phyloP scores from a whole-genome alignment of 2,888 invertebrate genomes.

The Germaria angustata region DNA sequence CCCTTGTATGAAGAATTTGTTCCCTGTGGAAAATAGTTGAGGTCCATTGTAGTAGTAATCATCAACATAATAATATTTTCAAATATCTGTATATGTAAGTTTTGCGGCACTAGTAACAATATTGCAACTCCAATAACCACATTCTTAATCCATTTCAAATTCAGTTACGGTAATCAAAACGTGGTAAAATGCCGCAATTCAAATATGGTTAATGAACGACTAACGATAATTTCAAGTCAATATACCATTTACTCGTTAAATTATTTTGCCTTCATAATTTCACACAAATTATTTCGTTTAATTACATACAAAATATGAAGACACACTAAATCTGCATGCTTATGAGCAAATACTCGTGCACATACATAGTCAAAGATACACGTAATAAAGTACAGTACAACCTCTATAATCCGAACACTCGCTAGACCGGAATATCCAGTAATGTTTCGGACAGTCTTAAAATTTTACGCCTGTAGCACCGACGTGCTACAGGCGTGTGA shows the following conservation, averaged over 20 bases:
- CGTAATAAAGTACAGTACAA: neutral
- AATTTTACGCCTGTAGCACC: too few species aligned
- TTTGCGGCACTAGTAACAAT: too few species aligned
- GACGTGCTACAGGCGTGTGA: too few species aligned
- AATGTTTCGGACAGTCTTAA: too few species aligned
- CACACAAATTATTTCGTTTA: constrained; percentile 1
- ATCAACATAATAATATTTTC: too few species aligned
- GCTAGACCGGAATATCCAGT: too few species aligned
- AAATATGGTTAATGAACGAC: neutral
- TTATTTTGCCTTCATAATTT: neutral
- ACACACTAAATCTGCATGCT: neutral
- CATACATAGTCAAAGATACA: neutral
- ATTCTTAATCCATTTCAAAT: neutral
- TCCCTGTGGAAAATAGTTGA: too few species aligned
- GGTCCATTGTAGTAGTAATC: too few species aligned
- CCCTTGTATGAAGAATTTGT: too few species aligned
- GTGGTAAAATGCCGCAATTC: neutral
- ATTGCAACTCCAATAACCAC: neutral
- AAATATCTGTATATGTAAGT: too few species aligned
- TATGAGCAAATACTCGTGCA: neutral
- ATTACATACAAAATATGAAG: neutral
- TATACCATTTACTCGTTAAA: neutral
- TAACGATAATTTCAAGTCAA: neutral
- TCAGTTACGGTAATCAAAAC: neutral
- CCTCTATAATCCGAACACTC: too few species aligned